Conservation (phyloP, 2,797 vertebrate species). For the Sebastes miniatus region DNA sequence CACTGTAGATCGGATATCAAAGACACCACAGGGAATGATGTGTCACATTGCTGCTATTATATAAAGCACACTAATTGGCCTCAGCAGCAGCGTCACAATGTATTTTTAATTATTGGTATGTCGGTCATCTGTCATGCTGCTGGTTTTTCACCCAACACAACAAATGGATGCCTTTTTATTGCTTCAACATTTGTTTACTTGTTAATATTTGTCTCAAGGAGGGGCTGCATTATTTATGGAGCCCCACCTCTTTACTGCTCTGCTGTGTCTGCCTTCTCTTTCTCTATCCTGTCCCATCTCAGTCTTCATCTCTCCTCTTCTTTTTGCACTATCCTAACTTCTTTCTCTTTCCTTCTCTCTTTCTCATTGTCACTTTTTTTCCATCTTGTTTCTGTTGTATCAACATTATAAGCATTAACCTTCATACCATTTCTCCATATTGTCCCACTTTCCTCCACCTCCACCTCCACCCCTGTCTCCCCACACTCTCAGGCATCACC, state of each 20-base stretch:
- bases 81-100: not conserved
- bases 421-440: not conserved
- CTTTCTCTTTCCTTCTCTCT: not conserved
- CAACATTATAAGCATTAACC: not conserved
- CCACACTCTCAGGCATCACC: not conserved
- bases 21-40: not conserved
- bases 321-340: not conserved
- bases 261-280: not conserved
- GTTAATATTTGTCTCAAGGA: not conserved
- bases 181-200: not conserved
- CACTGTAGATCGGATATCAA: not conserved
- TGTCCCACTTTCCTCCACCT: slow-evolving; percentile 6
- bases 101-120: not conserved
- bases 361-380: not conserved
- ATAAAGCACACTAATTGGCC: not conserved
- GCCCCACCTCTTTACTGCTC: not conserved
- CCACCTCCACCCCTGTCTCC: not conserved
- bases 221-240: not conserved
- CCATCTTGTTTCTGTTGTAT: not conserved
- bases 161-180: not conserved
- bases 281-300: not conserved
- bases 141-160: not conserved
- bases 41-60: not conserved
- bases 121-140: not conserved
- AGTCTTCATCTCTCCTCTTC: not conserved